These are phyloP conservation scores for Caenorhabditis angaria DNA, from an alignment of 2,888 invertebrate genomes.

Conservation along the genomic window DNA sequence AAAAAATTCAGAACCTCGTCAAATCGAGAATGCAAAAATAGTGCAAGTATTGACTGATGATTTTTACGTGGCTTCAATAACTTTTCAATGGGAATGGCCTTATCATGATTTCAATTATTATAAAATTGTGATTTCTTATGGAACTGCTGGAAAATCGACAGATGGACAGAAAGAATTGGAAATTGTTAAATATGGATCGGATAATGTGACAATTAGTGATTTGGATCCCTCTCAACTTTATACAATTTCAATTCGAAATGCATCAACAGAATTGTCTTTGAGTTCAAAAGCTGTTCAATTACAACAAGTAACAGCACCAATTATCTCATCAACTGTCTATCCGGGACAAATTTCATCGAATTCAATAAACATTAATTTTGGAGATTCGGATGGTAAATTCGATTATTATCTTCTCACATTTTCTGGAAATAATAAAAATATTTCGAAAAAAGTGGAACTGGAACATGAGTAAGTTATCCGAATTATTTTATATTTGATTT, in stretches of 20 bases:
- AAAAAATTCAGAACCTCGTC: constrained; percentile 63
- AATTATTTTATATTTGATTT: not conserved
- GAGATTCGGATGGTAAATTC: constrained; percentile 65
- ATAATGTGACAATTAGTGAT: constrained; percentile 33
- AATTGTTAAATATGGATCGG: constrained; percentile 2
- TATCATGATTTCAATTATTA: constrained; percentile 57
- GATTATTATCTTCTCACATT: constrained; percentile 67
- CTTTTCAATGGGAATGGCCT: constrained; percentile 62
- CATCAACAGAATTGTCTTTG: constrained; percentile 61
- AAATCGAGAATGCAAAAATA: constrained; percentile 57
- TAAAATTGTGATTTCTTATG: constrained; percentile 62
- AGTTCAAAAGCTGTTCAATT: constrained; percentile 56
- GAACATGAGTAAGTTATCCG: constrained; percentile 62
- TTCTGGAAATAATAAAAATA: constrained; percentile 65
- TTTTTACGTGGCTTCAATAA: constrained; percentile 63
- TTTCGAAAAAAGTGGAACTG: constrained; percentile 64
- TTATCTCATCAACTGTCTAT: constrained; percentile 69
- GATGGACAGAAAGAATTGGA: constrained; percentile 37
- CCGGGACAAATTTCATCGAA: constrained; percentile 70
- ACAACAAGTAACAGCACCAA: constrained; percentile 69
- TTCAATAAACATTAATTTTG: constrained; percentile 70
- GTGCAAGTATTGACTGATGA: constrained; percentile 60
- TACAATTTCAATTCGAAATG: constrained; percentile 62
- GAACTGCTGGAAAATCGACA: constrained; percentile 15
- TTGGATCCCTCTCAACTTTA: constrained; percentile 63